Base-by-base conservation (phyloP, 1,140 invertebrate genomes). In the Pachypsylla venusta region DNA sequence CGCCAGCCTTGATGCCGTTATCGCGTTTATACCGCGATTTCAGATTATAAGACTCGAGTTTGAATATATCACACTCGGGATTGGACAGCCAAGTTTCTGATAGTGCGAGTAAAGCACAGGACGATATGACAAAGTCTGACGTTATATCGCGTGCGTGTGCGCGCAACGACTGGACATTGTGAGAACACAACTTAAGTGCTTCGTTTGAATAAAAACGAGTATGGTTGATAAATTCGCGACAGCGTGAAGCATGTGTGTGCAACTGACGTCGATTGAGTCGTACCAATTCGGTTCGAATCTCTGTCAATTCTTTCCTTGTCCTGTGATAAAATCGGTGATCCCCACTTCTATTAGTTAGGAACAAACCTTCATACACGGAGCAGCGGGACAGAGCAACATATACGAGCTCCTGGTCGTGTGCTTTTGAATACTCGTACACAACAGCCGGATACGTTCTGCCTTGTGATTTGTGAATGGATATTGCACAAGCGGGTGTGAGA, bases 391-490 rank as follows among this genome's bases (percentile, higher is more conserved):
- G 58, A 14, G 68, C 69, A 58, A 69, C 65, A 62, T 69, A 70
- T 40, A 69, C 59, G 10, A 69, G 53, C 59, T 63, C 20, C 30
- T 64, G 66, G 22, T 58, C 27, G 61, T 70, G 67, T 60, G 1
- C 16, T 58, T 63, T 64, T 35, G 42, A 48, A 61, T 69, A 70
- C 53, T 69, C 62, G 53, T 69, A 69, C 14, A 69, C 67, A 24
- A 70, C 65, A 62, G 64, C 58, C 30, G 62, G 60, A 59, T 64
- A 70, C 19, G 69, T 68, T 60, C 66, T 63, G 58, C 67, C 67
- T 64, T 69, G 66, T 20, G 65, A 67, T 53, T 70, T 69, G 58
- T 69, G 68, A 25, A 68, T 68, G 24, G 66, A 67, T 10, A 66
- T 61, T 28, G 64, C 64, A 64, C 20, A 57, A 63, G 62, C 66